Conservation (phyloP, 2,797 vertebrate genomes). For the Discoglossus pictus region DNA sequence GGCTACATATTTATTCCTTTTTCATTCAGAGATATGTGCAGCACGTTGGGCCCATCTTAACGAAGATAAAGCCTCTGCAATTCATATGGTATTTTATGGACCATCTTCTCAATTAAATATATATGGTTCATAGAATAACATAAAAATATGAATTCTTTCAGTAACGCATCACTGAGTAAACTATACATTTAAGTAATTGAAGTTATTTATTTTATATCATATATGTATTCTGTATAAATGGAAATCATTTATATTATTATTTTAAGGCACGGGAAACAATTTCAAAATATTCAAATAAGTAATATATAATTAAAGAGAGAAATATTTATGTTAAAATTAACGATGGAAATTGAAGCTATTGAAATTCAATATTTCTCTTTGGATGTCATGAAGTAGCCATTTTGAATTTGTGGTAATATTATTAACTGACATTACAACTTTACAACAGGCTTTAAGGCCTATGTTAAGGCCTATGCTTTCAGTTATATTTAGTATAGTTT, state of each 20-base stretch:
- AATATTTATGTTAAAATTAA: conserved; percentile 4
- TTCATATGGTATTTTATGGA: too few relatives aligned
- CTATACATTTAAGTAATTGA: conserved; percentile 11
- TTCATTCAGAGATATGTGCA: too few relatives aligned
- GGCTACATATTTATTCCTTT: background rate
- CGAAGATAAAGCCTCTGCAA: too few relatives aligned
- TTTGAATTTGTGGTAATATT: conserved; percentile 10
- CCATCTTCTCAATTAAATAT: too few relatives aligned
- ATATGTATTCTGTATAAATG: conserved; percentile 32
- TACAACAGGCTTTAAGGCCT: too few relatives aligned
- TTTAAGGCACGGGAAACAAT: conserved; percentile 8
- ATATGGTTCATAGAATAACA: too few relatives aligned
- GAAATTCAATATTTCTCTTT: background rate
- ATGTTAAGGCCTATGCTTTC: too few relatives aligned
- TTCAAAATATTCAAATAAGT: conserved; percentile 28
- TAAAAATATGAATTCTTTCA: conserved; percentile 39
- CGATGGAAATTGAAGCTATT: background rate
- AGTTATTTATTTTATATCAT: conserved; percentile 46
- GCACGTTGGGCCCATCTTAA: too few relatives aligned
- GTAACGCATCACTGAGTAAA: conserved; percentile 16
- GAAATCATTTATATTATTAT: too few relatives aligned
- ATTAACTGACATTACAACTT: too few relatives aligned
- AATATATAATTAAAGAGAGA: conserved; percentile 25
- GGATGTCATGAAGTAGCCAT: conserved; percentile 19
- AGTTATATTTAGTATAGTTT: too few relatives aligned